phyloP scores from a whole-genome alignment of 2,888 invertebrate species.

The Odontomyia ornata region DNA sequence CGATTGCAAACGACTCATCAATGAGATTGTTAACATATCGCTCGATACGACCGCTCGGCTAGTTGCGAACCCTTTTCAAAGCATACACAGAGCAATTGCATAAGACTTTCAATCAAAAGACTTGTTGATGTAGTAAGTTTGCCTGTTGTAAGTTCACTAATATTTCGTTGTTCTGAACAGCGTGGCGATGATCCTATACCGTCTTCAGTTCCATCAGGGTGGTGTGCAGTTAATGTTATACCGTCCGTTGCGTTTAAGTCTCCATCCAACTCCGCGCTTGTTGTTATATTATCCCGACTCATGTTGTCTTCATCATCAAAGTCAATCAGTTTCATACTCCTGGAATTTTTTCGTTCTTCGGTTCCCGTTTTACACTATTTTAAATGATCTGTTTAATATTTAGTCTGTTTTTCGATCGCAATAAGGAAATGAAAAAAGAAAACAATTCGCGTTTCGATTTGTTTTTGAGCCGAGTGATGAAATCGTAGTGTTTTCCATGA shows the following conservation, averaged over 20 bases:
- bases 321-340: too few relatives aligned
- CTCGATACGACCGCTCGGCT: conserved; percentile 71
- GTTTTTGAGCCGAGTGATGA: too few relatives aligned
- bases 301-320: too few relatives aligned
- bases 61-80: conserved; percentile 70
- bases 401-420: too few relatives aligned
- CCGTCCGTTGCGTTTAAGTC: background rate
- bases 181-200: conserved; percentile 8
- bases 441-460: too few relatives aligned
- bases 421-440: too few relatives aligned
- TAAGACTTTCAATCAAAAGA: conserved; percentile 74
- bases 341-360: too few relatives aligned
- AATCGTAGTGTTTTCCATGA: too few relatives aligned
- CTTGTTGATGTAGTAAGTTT: conserved; percentile 70
- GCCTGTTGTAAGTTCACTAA: conserved; percentile 51
- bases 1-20: conserved; percentile 74
- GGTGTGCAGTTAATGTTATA: background rate
- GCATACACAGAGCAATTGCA: conserved; percentile 73
- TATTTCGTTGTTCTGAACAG: conserved; percentile 32
- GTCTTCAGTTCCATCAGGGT: conserved; percentile 20
- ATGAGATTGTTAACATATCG: conserved; percentile 76
- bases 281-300: too few relatives aligned
- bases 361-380: too few relatives aligned
- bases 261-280: too few relatives aligned
- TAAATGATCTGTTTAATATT: too few relatives aligned